These are phyloP conservation scores for Pseudochirops corinnae DNA, from an alignment of 2,797 vertebrate species.

Conservation along the genomic window DNA sequence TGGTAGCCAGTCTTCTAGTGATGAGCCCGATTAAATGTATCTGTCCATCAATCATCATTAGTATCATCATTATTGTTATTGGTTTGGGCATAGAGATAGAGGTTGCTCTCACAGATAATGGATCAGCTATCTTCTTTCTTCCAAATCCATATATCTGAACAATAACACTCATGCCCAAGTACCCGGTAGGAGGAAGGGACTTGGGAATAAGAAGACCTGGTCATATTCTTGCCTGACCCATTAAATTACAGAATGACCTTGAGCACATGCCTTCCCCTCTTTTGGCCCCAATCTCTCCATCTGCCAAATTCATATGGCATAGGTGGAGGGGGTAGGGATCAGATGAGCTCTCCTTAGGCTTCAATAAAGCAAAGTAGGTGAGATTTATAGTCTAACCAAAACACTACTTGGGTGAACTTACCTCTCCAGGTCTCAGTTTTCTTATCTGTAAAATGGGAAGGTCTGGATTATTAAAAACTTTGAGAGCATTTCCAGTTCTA, in stretches of 20 bases:
- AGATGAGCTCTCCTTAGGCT: neutral
- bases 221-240: neutral
- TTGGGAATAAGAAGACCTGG: neutral
- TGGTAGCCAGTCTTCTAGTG: neutral
- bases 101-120: neutral
- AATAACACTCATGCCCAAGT: neutral
- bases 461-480: slow-evolving; percentile 38
- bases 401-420: slow-evolving; percentile 25
- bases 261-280: neutral
- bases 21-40: neutral
- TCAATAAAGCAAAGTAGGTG: neutral
- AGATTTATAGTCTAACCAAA: neutral
- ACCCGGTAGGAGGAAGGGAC: neutral
- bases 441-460: slow-evolving; percentile 30
- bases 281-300: neutral
- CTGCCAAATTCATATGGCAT: neutral
- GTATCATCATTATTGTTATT: neutral
- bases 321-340: neutral
- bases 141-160: neutral
- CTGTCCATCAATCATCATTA: neutral
- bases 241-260: neutral
- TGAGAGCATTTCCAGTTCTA: neutral
- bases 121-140: neutral
- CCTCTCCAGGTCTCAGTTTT: slow-evolving; percentile 9
- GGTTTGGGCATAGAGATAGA: neutral